Base-by-base conservation (phyloP, 1,140 invertebrate species). In the Leptopilina clavipes region DNA sequence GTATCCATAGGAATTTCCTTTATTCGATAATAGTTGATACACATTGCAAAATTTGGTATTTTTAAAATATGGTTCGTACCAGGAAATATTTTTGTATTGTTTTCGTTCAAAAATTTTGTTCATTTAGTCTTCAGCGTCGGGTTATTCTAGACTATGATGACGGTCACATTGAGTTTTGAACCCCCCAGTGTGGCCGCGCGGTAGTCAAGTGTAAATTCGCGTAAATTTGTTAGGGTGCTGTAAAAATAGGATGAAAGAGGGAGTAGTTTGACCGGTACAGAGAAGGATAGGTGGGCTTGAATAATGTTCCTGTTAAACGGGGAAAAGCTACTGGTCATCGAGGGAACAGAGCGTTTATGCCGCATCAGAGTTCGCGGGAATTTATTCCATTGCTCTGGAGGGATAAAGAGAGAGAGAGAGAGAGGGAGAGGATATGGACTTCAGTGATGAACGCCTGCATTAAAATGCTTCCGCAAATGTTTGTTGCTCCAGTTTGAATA, bases 351-450 rank as follows among this genome's bases (percentile, higher is more conserved):
- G 77, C 83, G 81, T 85, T 84, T 85, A 85, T 84, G 83, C 82
- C 82, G 83, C 83, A 85, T 85, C 83, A 85, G 82, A 85, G 84
- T 85, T 85, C 81, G 81, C 83, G 76, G 81, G 48, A 85, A 85
- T 85, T 85, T 85, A 85, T 85, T 85, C 82, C 84, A 82, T 81
- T 80, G 83, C 82, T 77, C 75, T 45, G 70, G 45, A 71, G 72
- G 74, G 71, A 72, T 74, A 77, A 72, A 80, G 80, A 31, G 2
- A 31, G 25, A 31, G 25, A 31, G 25, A 3, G 25, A 31, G 25
- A 31, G 25, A 31, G 25, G 6, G 25, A 31, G 25, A 31, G n/a
- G 25, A 31, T 1, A 31, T 1, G 25, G 45, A 74, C 75, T 75
- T 70, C 40, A 44, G 83, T 85, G 84, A 85, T 85, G 79, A 85